Base-by-base conservation (phyloP, 2,888 invertebrate genomes). In the Oscheius onirici region DNA sequence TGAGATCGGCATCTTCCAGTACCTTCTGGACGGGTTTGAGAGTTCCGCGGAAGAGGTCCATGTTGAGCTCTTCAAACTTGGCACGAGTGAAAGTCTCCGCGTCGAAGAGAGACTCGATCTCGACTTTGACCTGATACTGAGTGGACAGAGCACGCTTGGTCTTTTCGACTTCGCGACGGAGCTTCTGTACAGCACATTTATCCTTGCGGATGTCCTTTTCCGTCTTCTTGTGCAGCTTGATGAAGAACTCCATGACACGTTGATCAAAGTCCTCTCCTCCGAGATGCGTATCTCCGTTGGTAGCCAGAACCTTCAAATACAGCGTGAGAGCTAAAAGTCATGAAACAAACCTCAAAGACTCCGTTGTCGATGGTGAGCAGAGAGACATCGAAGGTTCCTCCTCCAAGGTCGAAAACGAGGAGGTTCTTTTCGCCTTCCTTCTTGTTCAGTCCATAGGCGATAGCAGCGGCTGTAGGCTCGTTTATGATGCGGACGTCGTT, bases 331-430 rank as follows among this genome's bases (percentile, higher is more conserved):
- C n/a, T n/a, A n/a, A n/a, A n/a, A n/a, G n/a, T n/a, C n/a, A n/a
- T n/a, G n/a, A n/a, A n/a, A n/a, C n/a, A n/a, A 49, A 83, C 92
- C 90, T 99, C 97, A 88, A 99, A 97, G 10, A 99, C 96, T 67
- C 97, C 99, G 86, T 97, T 96, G 88, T 99, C 97, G 88, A 99
- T 99, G 81, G 97, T 97, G 69, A 99, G 91, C 34, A 99, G 91
- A 51, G 97, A 97, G n/a, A 99, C n/a, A n/a, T n/a, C n/a, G n/a
- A n/a, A n/a, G n/a, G n/a, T n/a, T n/a, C n/a, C n/a, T n/a, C n/a
- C n/a, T n/a, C n/a, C n/a, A n/a, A n/a, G n/a, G n/a, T n/a, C n/a
- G n/a, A n/a, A n/a, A n/a, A n/a, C n/a, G n/a, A 99, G 91, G 20
- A 99, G 95, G 88, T 99, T 99, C 91, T 97, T 96, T 89, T 97